Evolutionary conservation across 2,113 vertebrate genomes (phyloP).

Genomic region (Gallinago media): DNA sequence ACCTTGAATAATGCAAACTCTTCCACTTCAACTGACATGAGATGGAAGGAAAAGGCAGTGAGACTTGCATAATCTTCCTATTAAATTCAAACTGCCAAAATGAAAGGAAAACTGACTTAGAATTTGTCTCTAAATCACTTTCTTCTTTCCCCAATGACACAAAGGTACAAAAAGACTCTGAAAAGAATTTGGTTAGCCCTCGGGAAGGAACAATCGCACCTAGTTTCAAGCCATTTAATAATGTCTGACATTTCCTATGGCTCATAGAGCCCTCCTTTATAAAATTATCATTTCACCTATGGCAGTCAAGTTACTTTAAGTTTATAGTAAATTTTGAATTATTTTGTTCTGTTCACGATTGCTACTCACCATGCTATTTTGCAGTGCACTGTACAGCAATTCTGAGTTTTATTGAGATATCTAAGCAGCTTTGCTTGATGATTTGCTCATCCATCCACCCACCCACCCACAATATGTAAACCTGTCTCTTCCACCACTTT

Average conservation of each 20-base stretch:
- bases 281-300: not conserved
- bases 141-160: not conserved
- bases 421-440: not conserved
- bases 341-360: not conserved
- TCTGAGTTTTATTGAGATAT: not conserved
- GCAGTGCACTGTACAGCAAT: not conserved
- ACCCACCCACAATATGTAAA: not conserved
- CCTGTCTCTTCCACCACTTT: not conserved
- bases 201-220: not conserved
- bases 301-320: not conserved
- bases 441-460: not conserved
- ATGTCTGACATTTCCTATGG: not conserved
- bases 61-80: slow-evolving; percentile 27
- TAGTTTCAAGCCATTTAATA: not conserved
- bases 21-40: not conserved
- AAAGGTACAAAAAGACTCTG: not conserved
- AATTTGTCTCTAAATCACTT: slow-evolving; percentile 5
- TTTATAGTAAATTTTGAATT: not conserved
- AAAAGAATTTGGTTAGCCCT: not conserved
- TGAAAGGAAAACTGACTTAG: not conserved
- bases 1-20: slow-evolving; percentile 51
- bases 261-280: not conserved
- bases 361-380: not conserved
- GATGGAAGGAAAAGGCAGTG: slow-evolving; percentile 18
- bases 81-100: slow-evolving; percentile 19